A percentile compares a stretch with the other conserved stretches of the same genome.
Conservation (phyloP, 2,797 vertebrate genomes). For the Xenopus petersii region DNA sequence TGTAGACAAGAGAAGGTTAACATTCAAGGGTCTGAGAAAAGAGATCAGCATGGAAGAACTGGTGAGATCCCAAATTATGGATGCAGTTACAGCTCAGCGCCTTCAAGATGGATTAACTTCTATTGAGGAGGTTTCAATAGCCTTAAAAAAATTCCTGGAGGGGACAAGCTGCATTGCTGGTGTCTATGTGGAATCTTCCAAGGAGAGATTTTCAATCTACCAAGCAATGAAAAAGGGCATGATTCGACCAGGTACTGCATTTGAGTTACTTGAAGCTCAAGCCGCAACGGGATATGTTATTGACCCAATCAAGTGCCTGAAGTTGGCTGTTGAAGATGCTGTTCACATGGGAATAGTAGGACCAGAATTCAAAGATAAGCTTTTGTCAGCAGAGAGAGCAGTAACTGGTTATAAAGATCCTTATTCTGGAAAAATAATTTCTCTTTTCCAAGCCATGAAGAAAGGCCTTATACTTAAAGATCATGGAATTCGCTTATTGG, state of each 20-base stretch:
- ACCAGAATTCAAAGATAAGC: slow-evolving; percentile 96
- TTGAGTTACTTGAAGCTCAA: slow-evolving; percentile 94
- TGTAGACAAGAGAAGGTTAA: slow-evolving; percentile 76
- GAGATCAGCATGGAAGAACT: slow-evolving; percentile 91
- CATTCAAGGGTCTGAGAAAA: slow-evolving; percentile 90
- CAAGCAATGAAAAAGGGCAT: slow-evolving; percentile 99
- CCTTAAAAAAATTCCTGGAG: slow-evolving; percentile 85
- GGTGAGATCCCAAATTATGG: slow-evolving; percentile 84
- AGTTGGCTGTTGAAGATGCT: slow-evolving; percentile 88
- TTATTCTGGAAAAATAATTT: slow-evolving; percentile 91
- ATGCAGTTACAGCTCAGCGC: slow-evolving; percentile 76
- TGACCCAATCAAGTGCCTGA: slow-evolving; percentile 94
- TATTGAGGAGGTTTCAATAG: slow-evolving; percentile 82
- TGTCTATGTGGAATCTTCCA: slow-evolving; percentile 82
- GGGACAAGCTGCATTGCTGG: slow-evolving; percentile 94
- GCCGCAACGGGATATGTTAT: slow-evolving; percentile 93
- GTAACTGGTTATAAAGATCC: slow-evolving; percentile 96
- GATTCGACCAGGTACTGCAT: slow-evolving; percentile 95
- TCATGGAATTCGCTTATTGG: slow-evolving; percentile 92
- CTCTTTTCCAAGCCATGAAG: slow-evolving; percentile 98
- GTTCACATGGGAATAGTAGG: slow-evolving; percentile 95
- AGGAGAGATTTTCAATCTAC: slow-evolving; percentile 90
- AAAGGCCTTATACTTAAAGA: slow-evolving; percentile 96
- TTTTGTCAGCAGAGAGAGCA: slow-evolving; percentile 90
- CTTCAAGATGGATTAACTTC: slow-evolving; percentile 84